Evolutionary conservation across 2,113 vertebrate species (phyloP).

Genomic region (Callocephalon fimbriatum): DNA sequence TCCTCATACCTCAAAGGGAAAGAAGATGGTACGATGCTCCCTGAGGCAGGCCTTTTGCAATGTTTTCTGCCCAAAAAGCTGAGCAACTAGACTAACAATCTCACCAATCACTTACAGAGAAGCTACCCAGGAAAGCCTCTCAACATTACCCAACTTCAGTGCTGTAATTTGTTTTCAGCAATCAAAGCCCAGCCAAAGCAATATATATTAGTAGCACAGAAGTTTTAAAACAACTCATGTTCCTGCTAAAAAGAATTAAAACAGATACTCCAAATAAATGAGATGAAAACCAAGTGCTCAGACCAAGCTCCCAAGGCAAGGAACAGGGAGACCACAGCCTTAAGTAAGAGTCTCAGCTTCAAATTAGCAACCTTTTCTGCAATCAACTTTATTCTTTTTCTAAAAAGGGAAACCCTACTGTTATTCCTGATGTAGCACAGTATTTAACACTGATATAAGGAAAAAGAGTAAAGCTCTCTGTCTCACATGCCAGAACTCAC

Average conservation of each 20-base stretch:
- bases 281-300: not conserved
- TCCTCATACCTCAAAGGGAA: not conserved
- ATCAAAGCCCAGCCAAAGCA: not conserved
- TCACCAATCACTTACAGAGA: not conserved
- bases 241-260: not conserved
- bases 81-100: not conserved
- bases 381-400: not conserved
- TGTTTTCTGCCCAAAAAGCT: not conserved
- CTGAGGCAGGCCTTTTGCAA: not conserved
- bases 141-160: not conserved
- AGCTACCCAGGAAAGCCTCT: not conserved
- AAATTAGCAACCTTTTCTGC: not conserved
- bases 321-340: not conserved
- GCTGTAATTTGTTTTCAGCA: not conserved
- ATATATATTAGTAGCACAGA: not conserved
- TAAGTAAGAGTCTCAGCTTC: not conserved
- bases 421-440: not conserved
- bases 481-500: not conserved
- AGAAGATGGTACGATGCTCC: not conserved
- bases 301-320: not conserved
- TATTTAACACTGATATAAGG: not conserved
- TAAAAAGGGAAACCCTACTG: not conserved
- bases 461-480: not conserved
- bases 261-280: not conserved
- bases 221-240: not conserved